phyloP scores from a whole-genome alignment of 2,888 invertebrate species.

The Lithosia quadra region DNA sequence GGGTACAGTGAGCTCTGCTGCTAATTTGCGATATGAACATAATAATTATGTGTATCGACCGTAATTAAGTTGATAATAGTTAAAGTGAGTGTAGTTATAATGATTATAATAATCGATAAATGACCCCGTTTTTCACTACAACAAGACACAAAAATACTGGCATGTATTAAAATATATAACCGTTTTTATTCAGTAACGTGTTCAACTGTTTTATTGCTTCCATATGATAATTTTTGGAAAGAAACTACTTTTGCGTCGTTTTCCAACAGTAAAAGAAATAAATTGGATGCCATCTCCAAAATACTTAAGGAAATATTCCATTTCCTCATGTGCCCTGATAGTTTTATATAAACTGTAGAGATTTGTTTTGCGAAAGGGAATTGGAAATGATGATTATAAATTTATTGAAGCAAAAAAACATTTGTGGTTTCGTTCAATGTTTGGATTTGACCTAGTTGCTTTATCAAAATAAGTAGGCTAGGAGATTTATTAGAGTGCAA shows the following conservation, averaged over 20 bases:
- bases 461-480: too few relatives aligned
- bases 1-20: too few relatives aligned
- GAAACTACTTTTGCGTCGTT: conserved; percentile 12
- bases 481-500: too few relatives aligned
- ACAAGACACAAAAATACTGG: conserved; percentile 64
- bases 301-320: conserved; percentile 8
- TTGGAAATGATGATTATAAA: not conserved
- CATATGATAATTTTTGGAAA: conserved; percentile 57
- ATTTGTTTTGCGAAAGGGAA: not conserved
- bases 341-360: not conserved
- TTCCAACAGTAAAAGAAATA: conserved; percentile 11
- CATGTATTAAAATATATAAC: conserved; percentile 63
- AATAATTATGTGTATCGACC: too few relatives aligned
- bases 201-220: conserved; percentile 66
- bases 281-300: conserved; percentile 3
- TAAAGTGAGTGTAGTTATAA: too few relatives aligned
- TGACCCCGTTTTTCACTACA: conserved; percentile 24
- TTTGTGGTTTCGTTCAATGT: not conserved
- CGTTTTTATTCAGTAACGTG: conserved; percentile 57
- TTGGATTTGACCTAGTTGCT: too few relatives aligned
- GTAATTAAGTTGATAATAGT: too few relatives aligned
- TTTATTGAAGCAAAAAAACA: not conserved
- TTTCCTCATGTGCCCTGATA: not conserved
- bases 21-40: too few relatives aligned
- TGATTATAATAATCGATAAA: too few relatives aligned